Conservation (phyloP, 2,113 vertebrate genomes). For the Dromas ardeola region DNA sequence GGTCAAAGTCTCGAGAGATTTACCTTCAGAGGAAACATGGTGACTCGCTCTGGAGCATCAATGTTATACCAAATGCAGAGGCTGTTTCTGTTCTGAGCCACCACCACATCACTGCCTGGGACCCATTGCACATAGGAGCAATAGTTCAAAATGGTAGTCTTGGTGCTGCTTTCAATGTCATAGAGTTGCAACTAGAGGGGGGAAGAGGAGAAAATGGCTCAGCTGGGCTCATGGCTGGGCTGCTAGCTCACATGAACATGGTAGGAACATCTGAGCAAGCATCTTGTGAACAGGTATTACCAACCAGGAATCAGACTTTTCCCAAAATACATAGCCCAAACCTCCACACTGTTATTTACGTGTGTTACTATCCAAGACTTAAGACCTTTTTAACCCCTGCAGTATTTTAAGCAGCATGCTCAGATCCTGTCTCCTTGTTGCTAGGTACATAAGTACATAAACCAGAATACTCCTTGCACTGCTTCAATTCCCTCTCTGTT, state of each 20-base stretch:
- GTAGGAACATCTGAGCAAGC: not conserved
- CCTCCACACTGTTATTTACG: not conserved
- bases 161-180: conserved; percentile 79
- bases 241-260: not conserved
- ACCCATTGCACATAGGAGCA: conserved; percentile 98
- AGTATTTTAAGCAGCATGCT: not conserved
- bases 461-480: not conserved
- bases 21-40: conserved; percentile 92
- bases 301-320: not conserved
- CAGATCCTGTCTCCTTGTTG: not conserved
- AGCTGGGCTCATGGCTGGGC: not conserved
- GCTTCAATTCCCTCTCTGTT: not conserved
- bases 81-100: conserved; percentile 89
- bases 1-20: not conserved
- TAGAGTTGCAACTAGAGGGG: conserved; percentile 87
- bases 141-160: conserved; percentile 87
- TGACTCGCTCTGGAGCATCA: conserved; percentile 90
- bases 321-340: not conserved
- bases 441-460: not conserved
- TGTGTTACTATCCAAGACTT: not conserved
- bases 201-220: not conserved
- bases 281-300: not conserved
- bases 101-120: conserved; percentile 92
- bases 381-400: not conserved
- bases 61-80: conserved; percentile 97